Base-by-base conservation (phyloP, 2,113 vertebrate species). In the Haemorhous mexicanus region DNA sequence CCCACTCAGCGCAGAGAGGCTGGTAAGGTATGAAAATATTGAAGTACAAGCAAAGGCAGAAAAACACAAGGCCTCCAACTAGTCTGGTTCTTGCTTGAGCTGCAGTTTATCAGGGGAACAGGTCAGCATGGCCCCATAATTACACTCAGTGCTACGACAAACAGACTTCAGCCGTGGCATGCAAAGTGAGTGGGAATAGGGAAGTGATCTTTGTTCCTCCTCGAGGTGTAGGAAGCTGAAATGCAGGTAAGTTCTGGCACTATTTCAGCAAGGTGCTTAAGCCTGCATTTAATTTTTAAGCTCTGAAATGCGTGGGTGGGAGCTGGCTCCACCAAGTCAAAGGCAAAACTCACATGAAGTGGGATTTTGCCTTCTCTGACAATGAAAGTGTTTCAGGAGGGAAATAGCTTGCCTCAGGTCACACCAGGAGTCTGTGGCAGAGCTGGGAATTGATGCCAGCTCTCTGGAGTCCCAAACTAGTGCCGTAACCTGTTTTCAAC, bases 301-400 rank as follows among this genome's bases (percentile, higher is more conserved):
- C 90, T 83, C 90, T 93, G 92, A 93, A 90, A 70, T 49, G 90
- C 1, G 85, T 96, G 92, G 94, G 92, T 90, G 88, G 53, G 58
- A 95, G 37, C 85, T 94, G 90, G 94, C 95, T 94, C 93, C 93
- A 84, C 32, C 22, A 44, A 93, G 88, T 95, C 92, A 96, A 93
- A 93, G 88, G 79, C 82, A 95, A 95, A 96, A 90, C 83, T 94
- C 93, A 67, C 75, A 94, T 88, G 94, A 94, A 95, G 90, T 37
- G 35, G 56, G 64, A 87, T 92, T 95, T 95, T 86, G 62, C 69
- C 52, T 86, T 81, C 85, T 81, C 75, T 75, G 86, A 84, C 64
- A 81, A 37, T 52, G 50, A 83, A 87, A 80, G 92, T 92, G 52
- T 80, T 94, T 94, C 62, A 44, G 43, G 68, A 90, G 92, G 94